Evolutionary conservation across 2,888 invertebrate species (phyloP).

Genomic region (Atethmia centrago): DNA sequence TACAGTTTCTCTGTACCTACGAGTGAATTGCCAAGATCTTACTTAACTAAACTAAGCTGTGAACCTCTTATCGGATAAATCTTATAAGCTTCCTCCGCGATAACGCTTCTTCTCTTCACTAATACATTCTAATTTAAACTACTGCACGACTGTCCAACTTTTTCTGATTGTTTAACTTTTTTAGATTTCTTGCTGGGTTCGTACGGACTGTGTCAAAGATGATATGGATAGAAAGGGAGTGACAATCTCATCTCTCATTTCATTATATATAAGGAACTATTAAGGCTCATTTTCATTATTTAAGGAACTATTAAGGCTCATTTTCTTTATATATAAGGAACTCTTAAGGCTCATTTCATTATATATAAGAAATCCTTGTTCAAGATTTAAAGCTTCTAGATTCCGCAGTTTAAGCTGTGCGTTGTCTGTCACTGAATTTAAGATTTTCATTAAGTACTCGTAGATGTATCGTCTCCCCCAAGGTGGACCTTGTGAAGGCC

Average conservation of each 20-base stretch:
- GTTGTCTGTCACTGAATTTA: too few species aligned
- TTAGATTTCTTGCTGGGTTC: background rate
- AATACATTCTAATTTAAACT: slow-evolving; percentile 33
- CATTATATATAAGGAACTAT: too few species aligned
- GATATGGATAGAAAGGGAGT: too few species aligned
- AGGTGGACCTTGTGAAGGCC: too few species aligned
- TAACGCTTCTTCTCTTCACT: slow-evolving; percentile 28
- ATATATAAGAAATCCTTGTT: too few species aligned
- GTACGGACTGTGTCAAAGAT: background rate
- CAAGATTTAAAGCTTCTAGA: too few species aligned
- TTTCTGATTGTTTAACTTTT: background rate
- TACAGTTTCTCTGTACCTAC: slow-evolving; percentile 13
- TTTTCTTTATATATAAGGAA: too few species aligned
- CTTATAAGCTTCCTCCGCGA: slow-evolving; percentile 40
- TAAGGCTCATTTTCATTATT: background rate
- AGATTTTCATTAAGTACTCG: too few species aligned
- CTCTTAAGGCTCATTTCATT: background rate
- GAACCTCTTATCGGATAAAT: slow-evolving; percentile 46
- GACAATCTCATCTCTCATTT: too few species aligned
- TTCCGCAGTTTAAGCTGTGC: too few species aligned
- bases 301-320: background rate
- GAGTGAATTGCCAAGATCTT: slow-evolving; percentile 41
- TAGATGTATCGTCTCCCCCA: too few species aligned
- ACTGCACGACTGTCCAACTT: background rate
- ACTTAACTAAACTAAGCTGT: slow-evolving; percentile 37